Percentiles rank a stretch among this genome's conserved stretches.
Evolutionary conservation across 2,113 vertebrate genomes (phyloP).

Genomic region (Pheucticus melanocephalus): DNA sequence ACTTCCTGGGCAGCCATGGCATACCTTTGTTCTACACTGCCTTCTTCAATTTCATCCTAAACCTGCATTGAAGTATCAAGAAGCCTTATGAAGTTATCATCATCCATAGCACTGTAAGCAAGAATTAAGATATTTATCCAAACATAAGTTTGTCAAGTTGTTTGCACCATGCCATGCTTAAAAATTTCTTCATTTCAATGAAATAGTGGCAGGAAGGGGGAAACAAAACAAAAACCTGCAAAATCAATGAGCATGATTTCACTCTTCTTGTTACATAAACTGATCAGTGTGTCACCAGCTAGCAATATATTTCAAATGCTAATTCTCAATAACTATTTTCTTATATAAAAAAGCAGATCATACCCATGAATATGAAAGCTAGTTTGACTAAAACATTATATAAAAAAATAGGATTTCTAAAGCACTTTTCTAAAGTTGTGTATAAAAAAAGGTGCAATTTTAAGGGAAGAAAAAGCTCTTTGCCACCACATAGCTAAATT

Average conservation of each 20-base stretch:
- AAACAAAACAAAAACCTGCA: background rate
- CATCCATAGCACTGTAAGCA: background rate
- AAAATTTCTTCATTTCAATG: background rate
- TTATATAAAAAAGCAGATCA: background rate
- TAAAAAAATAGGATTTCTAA: background rate
- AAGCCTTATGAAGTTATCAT: background rate
- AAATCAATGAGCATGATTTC: background rate
- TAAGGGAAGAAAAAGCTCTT: background rate
- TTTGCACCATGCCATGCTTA: background rate
- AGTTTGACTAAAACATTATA: background rate
- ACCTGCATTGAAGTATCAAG: background rate
- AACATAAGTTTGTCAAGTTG: background rate
- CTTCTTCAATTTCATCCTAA: background rate
- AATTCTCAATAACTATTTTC: background rate
- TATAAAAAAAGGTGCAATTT: background rate
- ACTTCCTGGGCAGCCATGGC: background rate
- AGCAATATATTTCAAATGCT: background rate
- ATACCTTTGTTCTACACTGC: background rate
- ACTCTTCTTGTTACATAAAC: background rate
- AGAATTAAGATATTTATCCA: background rate
- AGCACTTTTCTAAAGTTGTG: background rate
- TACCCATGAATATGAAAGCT: background rate
- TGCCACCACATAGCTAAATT: background rate
- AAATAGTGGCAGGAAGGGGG: fast-evolving
- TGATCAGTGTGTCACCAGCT: background rate